Conservation (phyloP, 2,888 invertebrate genomes). For the Sinotaia quadrata region DNA sequence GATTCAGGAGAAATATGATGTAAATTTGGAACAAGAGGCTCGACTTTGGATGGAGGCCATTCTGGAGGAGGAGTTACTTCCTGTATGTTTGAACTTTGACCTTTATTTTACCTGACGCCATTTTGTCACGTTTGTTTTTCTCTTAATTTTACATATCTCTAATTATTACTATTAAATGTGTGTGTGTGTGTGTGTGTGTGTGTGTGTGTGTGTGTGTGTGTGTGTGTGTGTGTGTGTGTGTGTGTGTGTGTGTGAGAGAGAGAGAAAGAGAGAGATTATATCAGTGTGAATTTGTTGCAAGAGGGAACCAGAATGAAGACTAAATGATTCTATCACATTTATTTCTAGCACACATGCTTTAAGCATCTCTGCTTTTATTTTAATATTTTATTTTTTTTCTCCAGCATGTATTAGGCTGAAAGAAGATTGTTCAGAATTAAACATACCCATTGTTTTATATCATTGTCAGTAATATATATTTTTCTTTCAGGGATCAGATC, state of each 20-base stretch:
- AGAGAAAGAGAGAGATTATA: neutral
- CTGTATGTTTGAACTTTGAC: no score
- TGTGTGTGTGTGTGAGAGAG: constrained; percentile 2
- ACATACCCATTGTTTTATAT: constrained; percentile 4
- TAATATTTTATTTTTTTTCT: no score
- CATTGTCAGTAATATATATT: neutral
- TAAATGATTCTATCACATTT: no score
- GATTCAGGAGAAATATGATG: constrained; percentile 65
- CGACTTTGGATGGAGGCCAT: constrained; percentile 64
- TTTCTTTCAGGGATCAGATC: constrained; percentile 46
- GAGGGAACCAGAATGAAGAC: neutral
- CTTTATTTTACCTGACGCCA: no score
- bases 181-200: neutral
- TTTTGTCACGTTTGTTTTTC: no score
- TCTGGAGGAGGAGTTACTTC: constrained; percentile 35
- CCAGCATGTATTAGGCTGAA: no score
- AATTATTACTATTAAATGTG: neutral
- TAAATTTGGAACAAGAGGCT: constrained; percentile 60
- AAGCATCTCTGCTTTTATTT: no score
- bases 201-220: neutral
- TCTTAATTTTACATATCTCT: no score
- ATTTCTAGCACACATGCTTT: no score
- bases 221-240: neutral
- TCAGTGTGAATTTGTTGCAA: neutral
- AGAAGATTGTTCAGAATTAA: no score